Evolutionary conservation across 2,797 vertebrate genomes (phyloP).

Genomic region (Leuciscus waleckii): DNA sequence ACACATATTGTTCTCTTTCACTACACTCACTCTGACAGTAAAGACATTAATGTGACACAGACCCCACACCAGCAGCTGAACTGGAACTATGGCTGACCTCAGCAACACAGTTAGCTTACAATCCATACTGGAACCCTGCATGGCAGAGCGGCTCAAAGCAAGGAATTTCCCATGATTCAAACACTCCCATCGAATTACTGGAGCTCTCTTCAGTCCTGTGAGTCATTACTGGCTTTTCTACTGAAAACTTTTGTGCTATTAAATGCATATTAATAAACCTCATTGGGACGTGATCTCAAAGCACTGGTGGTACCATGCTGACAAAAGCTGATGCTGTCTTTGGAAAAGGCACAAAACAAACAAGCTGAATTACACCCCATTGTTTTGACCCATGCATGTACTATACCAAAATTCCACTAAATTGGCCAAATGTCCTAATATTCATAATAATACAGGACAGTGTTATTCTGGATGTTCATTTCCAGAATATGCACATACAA

Average conservation of each 20-base stretch:
- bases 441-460: neutral
- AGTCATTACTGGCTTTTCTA: constrained; percentile 38
- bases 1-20: neutral
- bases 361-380: neutral
- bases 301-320: constrained; percentile 34
- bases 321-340: constrained; percentile 30
- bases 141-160: constrained; percentile 21
- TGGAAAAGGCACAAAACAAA: constrained; percentile 29
- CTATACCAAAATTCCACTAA: neutral
- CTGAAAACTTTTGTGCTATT: constrained; percentile 42
- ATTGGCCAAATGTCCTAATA: neutral
- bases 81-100: constrained; percentile 47
- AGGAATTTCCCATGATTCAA: constrained; percentile 41
- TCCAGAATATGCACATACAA: neutral
- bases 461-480: neutral
- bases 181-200: constrained; percentile 10
- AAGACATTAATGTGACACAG: constrained; percentile 16
- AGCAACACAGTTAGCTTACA: constrained; percentile 25
- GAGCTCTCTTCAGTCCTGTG: constrained; percentile 20
- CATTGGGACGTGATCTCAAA: constrained; percentile 32
- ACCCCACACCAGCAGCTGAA: constrained; percentile 26
- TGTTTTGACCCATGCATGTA: neutral
- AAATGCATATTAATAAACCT: constrained; percentile 45
- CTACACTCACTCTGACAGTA: constrained; percentile 5
- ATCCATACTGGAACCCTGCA: constrained; percentile 42